Evolutionary conservation across 2,797 vertebrate species (phyloP).

Genomic region (Florisuga fusca): DNA sequence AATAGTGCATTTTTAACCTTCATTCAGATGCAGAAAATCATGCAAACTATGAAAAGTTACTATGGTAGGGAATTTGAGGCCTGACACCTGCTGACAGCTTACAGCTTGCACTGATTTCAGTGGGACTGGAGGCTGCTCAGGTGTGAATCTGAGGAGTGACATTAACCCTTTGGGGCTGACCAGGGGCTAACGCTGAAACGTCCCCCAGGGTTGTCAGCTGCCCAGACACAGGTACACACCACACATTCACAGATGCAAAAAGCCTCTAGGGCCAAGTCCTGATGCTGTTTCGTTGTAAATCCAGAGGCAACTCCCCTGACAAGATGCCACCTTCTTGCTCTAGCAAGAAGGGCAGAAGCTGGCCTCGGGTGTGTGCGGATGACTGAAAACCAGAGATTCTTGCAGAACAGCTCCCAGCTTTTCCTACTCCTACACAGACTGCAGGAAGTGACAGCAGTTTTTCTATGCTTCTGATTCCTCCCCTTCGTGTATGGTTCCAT

Average conservation of each 20-base stretch:
- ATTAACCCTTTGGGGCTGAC: not conserved
- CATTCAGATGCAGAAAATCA: slow-evolving; percentile 44
- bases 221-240: not conserved
- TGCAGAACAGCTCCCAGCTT: not conserved
- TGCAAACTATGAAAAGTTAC: slow-evolving; percentile 33
- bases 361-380: not conserved
- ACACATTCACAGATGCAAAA: not conserved
- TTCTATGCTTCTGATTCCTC: slow-evolving; percentile 93
- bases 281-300: not conserved
- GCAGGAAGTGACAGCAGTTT: not conserved
- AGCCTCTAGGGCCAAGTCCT: not conserved
- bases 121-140: not conserved
- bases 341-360: not conserved
- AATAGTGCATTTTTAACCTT: slow-evolving; percentile 68
- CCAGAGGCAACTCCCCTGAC: not conserved
- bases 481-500: slow-evolving; percentile 76
- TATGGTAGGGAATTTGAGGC: not conserved
- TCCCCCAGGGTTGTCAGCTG: slow-evolving; percentile 13
- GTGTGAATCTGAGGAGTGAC: not conserved
- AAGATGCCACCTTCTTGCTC: fast-evolving
- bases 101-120: not conserved
- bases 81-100: not conserved
- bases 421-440: not conserved
- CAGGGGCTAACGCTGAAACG: not conserved
- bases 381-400: slow-evolving; percentile 37